phyloP scores from a whole-genome alignment of 1,140 invertebrate genomes.

The Orchesella cincta region DNA sequence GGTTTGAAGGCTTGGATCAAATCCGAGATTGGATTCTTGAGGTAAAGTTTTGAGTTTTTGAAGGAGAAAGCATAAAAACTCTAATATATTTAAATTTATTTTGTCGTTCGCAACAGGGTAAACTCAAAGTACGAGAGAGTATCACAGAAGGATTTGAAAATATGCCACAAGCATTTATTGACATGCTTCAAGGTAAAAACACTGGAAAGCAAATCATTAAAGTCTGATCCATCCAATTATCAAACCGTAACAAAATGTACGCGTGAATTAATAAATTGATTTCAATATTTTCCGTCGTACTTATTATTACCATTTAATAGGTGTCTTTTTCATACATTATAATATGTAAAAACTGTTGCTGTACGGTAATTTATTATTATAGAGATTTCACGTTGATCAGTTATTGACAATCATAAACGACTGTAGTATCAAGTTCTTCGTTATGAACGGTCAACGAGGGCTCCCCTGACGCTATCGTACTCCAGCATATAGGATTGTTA shows the following conservation, averaged over 20 bases:
- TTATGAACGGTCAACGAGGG: neutral
- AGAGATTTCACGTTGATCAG: neutral
- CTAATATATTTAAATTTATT: no score
- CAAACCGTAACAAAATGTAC: neutral
- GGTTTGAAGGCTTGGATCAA: slow-evolving; percentile 61
- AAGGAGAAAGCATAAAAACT: no score
- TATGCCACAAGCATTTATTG: slow-evolving; percentile 58
- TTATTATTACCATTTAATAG: no score
- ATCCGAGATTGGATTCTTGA: slow-evolving; percentile 65
- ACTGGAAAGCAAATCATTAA: slow-evolving; percentile 59
- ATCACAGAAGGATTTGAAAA: slow-evolving; percentile 59
- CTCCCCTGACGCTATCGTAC: no score
- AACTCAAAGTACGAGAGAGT: slow-evolving; percentile 57
- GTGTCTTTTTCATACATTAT: no score
- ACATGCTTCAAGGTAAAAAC: slow-evolving; percentile 57
- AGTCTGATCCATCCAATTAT: slow-evolving; percentile 29
- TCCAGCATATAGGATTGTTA: neutral
- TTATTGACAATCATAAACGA: neutral
- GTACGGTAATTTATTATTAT: no score
- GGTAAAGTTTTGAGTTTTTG: no score
- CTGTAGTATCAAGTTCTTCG: neutral
- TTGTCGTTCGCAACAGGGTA: no score
- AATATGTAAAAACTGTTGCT: no score
- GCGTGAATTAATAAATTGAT: no score
- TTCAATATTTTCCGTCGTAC: no score